Base-by-base conservation (phyloP, 2,113 vertebrate genomes). In the Oryzias curvinotus region DNA sequence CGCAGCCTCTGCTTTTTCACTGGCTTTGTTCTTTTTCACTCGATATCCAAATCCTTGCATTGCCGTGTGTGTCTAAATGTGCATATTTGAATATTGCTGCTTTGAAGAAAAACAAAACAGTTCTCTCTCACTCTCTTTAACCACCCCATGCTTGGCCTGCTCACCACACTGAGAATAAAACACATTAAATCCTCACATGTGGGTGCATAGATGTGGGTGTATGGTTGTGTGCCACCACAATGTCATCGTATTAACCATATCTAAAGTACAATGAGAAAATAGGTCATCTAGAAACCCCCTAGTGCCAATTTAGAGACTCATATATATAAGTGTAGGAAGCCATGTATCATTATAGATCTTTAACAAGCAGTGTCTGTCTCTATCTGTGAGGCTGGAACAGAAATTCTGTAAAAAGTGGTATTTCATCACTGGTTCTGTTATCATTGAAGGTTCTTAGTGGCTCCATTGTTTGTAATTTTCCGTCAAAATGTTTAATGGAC, bases 241-340 rank as follows among this genome's bases (percentile, higher is more conserved):
- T 82, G 69, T 81, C 78, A 71, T 73, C 21, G 52, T 75, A 78
- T 81, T 86, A 85, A 85, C 76, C 80, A 81, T 55, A 86, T 87
- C 78, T 83, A 44, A 67, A 56, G 55, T 54, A 85, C 72, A 88
- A 71, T 75, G 79, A 82, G 65, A 81, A 90, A 88, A 87, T 88
- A 83, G 85, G 87, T 90, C 85, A 85, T 79, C 82, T 61, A 73
- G 59, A 78, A 87, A 68, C 63, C 76, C 82, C 80, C 80, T 79
- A 83, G 76, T 85, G 83, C 80, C 85, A 85, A 88, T 88, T 87
- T 79, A 84, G 66, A 80, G 75, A 56, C 69, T 81, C 83, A 88
- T 81, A 81, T 81, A 81, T 81, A 86, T 81, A 71, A 78, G 80
- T 65, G 81, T 85, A 75, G 84, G 83, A 83, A 85, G 81, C 53